A percentile compares a stretch with the other conserved stretches of the same genome.
These are phyloP conservation scores for Metallyticus violacea DNA, from an alignment of 2,888 invertebrate species.

Conservation along the genomic window DNA sequence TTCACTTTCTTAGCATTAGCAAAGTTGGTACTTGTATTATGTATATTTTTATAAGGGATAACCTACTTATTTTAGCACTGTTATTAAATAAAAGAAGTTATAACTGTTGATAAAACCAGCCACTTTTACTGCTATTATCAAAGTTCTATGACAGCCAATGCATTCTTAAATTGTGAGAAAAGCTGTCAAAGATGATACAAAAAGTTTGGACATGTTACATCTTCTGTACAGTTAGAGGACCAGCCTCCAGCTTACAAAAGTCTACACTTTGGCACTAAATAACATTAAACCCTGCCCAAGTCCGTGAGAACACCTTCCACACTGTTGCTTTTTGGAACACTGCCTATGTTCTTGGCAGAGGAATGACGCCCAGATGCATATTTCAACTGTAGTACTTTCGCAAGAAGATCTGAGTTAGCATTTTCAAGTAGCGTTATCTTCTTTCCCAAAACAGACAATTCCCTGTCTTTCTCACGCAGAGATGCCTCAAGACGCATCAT, in stretches of 20 bases:
- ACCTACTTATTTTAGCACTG: too few relatives aligned
- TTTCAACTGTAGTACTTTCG: constrained; percentile 40
- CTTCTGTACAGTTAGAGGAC: background rate
- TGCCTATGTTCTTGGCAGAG: constrained; percentile 1
- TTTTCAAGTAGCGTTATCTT: constrained; percentile 42
- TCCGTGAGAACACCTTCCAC: constrained; percentile 32
- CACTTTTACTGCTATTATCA: too few relatives aligned
- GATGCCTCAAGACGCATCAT: constrained; percentile 39
- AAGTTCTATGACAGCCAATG: too few relatives aligned
- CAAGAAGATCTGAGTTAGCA: constrained; percentile 41
- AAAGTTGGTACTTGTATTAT: too few relatives aligned
- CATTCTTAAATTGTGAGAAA: too few relatives aligned
- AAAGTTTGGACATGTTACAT: too few relatives aligned
- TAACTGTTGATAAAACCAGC: too few relatives aligned
- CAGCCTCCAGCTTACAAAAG: background rate
- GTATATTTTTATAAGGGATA: too few relatives aligned
- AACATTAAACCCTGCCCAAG: constrained; percentile 27
- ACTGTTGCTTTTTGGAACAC: constrained; percentile 32
- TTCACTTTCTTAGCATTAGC: too few relatives aligned
- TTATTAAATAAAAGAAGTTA: too few relatives aligned
- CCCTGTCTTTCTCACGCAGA: constrained; percentile 40
- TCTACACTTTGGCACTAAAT: background rate
- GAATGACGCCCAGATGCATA: constrained; percentile 33
- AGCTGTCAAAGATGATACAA: too few relatives aligned
- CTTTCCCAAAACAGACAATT: constrained; percentile 40